phyloP scores from a whole-genome alignment of 2,797 vertebrate species.

The Furcifer pardalis region DNA sequence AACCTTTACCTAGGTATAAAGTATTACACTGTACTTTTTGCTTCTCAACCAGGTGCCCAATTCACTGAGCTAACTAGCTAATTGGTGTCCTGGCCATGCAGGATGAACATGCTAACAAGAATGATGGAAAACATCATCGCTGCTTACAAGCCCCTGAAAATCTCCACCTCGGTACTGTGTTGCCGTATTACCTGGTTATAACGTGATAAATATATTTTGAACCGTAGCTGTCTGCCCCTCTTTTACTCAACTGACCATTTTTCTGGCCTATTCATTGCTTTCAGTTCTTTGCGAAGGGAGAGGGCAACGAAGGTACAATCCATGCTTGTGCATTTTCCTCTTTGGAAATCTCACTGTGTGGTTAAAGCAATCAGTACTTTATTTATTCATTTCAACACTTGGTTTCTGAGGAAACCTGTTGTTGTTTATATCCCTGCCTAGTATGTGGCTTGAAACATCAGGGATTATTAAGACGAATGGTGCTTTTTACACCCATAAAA shows the following conservation, averaged over 20 bases:
- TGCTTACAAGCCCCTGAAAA: no score
- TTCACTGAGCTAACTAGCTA: no score
- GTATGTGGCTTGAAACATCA: constrained; percentile 72
- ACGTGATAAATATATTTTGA: no score
- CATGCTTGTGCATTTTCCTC: background rate
- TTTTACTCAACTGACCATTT: background rate
- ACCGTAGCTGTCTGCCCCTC: no score
- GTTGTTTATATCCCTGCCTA: constrained; percentile 68
- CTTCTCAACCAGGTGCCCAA: no score
- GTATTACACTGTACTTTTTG: no score
- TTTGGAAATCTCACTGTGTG: constrained; percentile 14
- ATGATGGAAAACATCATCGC: no score
- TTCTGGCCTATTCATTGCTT: constrained; percentile 38
- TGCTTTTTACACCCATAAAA: constrained; percentile 70
- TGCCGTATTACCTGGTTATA: no score
- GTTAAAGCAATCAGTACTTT: constrained; percentile 51
- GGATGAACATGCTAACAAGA: no score
- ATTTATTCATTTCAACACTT: constrained; percentile 70
- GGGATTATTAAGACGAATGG: constrained; percentile 78
- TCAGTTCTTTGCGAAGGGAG: constrained; percentile 43
- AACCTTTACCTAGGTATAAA: no score
- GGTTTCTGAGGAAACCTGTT: constrained; percentile 62
- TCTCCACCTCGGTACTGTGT: no score
- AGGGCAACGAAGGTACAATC: constrained; percentile 32
- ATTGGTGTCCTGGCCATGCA: no score